Evolutionary conservation across 2,113 vertebrate genomes (phyloP).

Genomic region (Sphyrna mokarran): DNA sequence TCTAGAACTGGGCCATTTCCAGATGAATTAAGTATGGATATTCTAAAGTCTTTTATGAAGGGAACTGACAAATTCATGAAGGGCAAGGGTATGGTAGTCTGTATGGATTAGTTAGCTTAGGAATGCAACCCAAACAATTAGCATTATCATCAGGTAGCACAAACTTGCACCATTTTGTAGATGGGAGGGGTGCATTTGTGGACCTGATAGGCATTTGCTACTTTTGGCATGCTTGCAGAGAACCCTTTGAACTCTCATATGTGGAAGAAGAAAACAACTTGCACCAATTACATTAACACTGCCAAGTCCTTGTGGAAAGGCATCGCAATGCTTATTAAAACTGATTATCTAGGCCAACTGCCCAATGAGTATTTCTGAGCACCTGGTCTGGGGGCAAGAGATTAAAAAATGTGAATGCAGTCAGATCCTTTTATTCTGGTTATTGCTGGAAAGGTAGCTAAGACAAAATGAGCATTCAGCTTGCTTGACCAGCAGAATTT

Average conservation of each 20-base stretch:
- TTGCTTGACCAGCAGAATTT: slow-evolving; percentile 6
- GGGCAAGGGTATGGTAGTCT: background rate
- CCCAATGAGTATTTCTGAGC: background rate
- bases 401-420: background rate
- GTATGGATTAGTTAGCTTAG: background rate
- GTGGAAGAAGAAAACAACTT: background rate
- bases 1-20: background rate
- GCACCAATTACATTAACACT: background rate
- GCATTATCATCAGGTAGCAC: background rate
- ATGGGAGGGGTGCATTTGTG: background rate
- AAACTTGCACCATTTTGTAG: background rate
- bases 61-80: background rate
- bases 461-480: background rate
- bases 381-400: background rate
- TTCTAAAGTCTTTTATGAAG: background rate
- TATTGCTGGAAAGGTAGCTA: background rate
- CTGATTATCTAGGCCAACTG: background rate
- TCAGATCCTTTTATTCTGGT: background rate
- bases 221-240: background rate
- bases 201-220: background rate
- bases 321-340: background rate
- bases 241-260: background rate
- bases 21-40: background rate
- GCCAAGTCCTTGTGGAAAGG: background rate
- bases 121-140: background rate